Percentiles rank a stretch among this genome's conserved stretches.
phyloP scores from a whole-genome alignment of 2,113 vertebrate genomes.

The Bos indicus region DNA sequence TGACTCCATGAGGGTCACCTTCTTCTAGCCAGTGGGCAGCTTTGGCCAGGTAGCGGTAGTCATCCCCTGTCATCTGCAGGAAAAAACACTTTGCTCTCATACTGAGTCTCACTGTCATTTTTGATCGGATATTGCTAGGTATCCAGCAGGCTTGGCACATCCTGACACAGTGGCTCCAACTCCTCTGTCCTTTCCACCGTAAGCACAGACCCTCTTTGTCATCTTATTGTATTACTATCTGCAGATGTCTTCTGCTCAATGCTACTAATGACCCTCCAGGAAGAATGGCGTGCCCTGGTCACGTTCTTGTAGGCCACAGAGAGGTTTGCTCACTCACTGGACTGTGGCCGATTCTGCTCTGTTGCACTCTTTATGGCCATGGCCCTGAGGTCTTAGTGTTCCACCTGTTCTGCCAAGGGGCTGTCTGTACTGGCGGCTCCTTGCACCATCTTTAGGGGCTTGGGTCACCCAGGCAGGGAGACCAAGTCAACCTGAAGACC shows the following conservation, averaged over 20 bases:
- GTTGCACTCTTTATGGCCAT: fast-evolving
- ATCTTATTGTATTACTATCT: constrained; percentile 95
- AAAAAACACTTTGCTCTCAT: constrained; percentile 98
- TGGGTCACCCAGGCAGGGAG: neutral
- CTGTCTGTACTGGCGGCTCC: neutral
- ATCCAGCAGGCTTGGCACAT: constrained; percentile 96
- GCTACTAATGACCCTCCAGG: constrained; percentile 97
- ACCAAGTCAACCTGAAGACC: neutral
- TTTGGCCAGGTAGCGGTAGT: constrained; percentile 96
- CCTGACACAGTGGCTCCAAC: constrained; percentile 94
- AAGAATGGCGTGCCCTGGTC: constrained; percentile 93
- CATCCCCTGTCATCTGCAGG: constrained; percentile 99
- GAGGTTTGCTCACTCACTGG: constrained; percentile 96
- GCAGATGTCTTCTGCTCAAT: constrained; percentile 98
- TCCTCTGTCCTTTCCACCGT: constrained; percentile 96
- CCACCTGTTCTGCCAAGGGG: neutral
- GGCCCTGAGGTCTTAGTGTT: fast-evolving
- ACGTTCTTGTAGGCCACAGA: constrained; percentile 97
- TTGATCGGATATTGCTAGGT: constrained; percentile 89
- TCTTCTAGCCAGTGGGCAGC: constrained; percentile 97
- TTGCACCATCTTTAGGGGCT: neutral
- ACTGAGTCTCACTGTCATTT: constrained; percentile 91
- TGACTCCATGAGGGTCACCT: constrained; percentile 90
- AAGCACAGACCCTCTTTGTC: constrained; percentile 96
- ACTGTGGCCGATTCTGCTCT: constrained; percentile 93